Base-by-base conservation (phyloP, 2,113 vertebrate genomes). In the Trematomus loennbergii region DNA sequence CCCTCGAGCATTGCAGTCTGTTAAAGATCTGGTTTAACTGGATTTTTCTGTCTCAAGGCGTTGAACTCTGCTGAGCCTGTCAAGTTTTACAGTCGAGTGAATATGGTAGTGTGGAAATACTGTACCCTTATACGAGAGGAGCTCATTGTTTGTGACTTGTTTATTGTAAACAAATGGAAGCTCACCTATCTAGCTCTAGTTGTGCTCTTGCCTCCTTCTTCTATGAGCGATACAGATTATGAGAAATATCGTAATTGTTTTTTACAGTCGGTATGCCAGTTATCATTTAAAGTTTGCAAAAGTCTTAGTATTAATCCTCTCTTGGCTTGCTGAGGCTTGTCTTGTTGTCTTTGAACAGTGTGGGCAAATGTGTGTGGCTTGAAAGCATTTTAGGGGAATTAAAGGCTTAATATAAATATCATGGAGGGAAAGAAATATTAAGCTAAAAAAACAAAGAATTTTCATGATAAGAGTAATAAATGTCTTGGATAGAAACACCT, bases 31-130 rank as follows among this genome's bases (percentile, higher is more conserved):
- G 17, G 40, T 48, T 5, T 13, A n/a, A 69, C 57, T 33, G 48
- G 49, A 54, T 29, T 3, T 45, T 48, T 78, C 15, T 53, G 10
- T n/a, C 20, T 49, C 3, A 4, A 3, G 53, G 7, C 18, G n/a
- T 59, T 9, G 43, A 22, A 63, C 58, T 77, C 43, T 62, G 79
- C 84, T 66, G 64, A 82, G 25, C 4, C 2, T 5, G 18, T 66
- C 18, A 5, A 13, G 15, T 53, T 18, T 9, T 33, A 55, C 57
- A 36, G 75, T 62, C 13, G 71, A 74, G 64, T 80, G 49, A 40
- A 68, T 5, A 45, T 54, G 46, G 76, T 62, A 67, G 9, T 12
- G 22, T 71, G 54, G 61, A 82, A 75, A 72, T 13, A 52, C 22
- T 4, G 17, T 33, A 2, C 55, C 81, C 69, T 17, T 48, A 81